These are phyloP conservation scores for Leucania comma DNA, from an alignment of 2,888 invertebrate species.

Conservation along the genomic window DNA sequence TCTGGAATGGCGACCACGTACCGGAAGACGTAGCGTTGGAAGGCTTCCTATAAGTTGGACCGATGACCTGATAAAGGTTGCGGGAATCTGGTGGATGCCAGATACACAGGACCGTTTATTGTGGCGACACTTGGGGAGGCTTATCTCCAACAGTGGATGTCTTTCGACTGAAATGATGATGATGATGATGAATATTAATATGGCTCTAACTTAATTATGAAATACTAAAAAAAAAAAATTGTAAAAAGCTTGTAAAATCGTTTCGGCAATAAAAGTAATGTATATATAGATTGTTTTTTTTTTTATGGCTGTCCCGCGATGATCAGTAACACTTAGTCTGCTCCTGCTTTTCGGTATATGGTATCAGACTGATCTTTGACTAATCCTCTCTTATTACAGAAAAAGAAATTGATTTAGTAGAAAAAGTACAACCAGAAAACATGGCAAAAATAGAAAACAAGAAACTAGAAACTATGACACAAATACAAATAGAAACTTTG, in stretches of 20 bases:
- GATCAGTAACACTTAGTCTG: neutral
- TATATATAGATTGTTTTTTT: neutral
- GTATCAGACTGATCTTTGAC: neutral
- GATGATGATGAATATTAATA: no score
- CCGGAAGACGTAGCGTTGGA: no score
- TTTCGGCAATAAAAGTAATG: constrained; percentile 7
- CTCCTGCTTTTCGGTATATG: neutral
- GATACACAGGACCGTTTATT: no score
- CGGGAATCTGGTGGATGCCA: no score
- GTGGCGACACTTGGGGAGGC: no score
- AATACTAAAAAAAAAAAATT: neutral
- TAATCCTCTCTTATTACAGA: constrained; percentile 21
- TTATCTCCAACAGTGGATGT: no score
- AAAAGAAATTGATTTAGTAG: neutral
- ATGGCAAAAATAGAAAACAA: neutral
- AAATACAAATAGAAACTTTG: constrained; percentile 24
- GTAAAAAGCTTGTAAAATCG: neutral
- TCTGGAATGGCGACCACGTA: no score
- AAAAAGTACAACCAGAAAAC: neutral
- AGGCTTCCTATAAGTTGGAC: no score
- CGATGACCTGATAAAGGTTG: no score
- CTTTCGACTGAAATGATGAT: no score
- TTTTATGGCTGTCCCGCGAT: neutral
- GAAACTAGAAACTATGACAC: neutral
- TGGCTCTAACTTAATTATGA: neutral